Conservation (phyloP, 2,888 invertebrate genomes). For the Metellina segmentata region DNA sequence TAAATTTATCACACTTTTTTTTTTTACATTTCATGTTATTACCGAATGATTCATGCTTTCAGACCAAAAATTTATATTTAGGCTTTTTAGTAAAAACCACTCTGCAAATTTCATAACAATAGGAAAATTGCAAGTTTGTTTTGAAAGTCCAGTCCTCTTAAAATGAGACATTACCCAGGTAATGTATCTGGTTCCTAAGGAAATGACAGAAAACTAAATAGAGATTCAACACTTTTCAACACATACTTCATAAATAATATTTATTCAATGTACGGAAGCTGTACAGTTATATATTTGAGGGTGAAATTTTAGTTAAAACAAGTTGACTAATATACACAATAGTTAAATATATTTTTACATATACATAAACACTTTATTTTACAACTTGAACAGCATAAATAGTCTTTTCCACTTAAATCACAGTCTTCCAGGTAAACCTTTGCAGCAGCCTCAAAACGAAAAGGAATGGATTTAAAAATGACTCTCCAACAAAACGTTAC, state of each 20-base stretch:
- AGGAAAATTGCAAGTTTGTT: no score
- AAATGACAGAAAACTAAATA: no score
- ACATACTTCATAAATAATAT: conserved; percentile 27
- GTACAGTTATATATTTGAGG: conserved; percentile 35
- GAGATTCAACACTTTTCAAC: no score
- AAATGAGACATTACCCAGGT: no score
- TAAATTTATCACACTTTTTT: no score
- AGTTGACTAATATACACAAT: conserved; percentile 53
- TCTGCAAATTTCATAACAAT: no score
- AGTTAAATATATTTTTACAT: conserved; percentile 22
- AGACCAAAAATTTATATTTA: no score
- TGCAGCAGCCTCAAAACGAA: neutral
- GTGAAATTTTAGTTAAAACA: conserved; percentile 39
- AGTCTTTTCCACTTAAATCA: conserved; percentile 41
- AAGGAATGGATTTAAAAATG: neutral
- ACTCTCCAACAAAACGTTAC: neutral
- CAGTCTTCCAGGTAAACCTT: conserved; percentile 27
- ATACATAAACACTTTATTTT: conserved; percentile 27
- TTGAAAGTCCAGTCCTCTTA: no score
- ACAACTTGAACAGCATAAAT: conserved; percentile 39
- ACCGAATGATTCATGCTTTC: no score
- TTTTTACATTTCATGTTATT: no score
- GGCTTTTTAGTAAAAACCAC: no score
- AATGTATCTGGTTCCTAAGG: no score
- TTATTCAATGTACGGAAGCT: conserved; percentile 46